phyloP scores from a whole-genome alignment of 2,888 invertebrate species.

The Synanthedon formicaeformis region DNA sequence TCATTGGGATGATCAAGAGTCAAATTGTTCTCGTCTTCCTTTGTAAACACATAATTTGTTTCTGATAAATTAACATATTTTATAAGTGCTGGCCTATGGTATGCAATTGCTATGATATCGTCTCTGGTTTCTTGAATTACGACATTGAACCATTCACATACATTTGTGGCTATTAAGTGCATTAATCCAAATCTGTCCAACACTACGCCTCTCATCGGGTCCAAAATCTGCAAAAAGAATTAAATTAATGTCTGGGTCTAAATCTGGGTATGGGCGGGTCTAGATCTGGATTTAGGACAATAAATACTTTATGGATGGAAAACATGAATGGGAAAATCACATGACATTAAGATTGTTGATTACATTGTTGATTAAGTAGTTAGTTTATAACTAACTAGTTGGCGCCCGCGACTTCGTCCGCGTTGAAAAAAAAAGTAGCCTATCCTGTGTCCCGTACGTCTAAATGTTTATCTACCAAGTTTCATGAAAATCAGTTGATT shows the following conservation, averaged over 20 bases:
- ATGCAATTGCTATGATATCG: conserved; percentile 74
- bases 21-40: conserved; percentile 28
- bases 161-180: conserved; percentile 93
- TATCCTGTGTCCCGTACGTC: too few relatives aligned
- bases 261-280: not conserved
- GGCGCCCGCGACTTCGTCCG: too few relatives aligned
- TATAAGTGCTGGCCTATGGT: conserved; percentile 35
- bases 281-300: too few relatives aligned
- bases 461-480: too few relatives aligned
- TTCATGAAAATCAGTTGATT: too few relatives aligned
- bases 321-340: too few relatives aligned
- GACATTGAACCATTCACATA: conserved; percentile 93
- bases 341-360: too few relatives aligned
- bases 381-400: too few relatives aligned
- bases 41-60: conserved; percentile 24
- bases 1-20: not conserved
- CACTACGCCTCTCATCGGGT: conserved; percentile 60
- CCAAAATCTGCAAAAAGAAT: conserved; percentile 37
- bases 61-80: conserved; percentile 47
- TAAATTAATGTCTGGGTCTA: not conserved
- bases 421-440: too few relatives aligned
- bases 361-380: too few relatives aligned
- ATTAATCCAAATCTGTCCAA: conserved; percentile 86
- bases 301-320: too few relatives aligned
- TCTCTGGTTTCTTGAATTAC: conserved; percentile 89